Evolutionary conservation across 92 coral and sea anemone species (phyloP).

Genomic region (Palythoa caribaeorum): DNA sequence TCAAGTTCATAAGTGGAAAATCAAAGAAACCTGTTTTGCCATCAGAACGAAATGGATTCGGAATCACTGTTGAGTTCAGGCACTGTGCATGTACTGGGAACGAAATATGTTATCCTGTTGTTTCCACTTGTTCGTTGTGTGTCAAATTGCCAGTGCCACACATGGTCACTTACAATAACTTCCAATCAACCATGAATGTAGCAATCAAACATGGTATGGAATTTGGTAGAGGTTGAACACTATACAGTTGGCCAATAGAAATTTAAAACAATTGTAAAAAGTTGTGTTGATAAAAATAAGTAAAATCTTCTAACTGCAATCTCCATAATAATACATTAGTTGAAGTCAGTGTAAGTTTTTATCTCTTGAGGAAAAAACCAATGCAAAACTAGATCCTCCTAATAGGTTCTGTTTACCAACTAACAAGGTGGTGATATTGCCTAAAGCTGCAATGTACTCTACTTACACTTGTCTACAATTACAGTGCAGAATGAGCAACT

Average conservation of each 20-base stretch:
- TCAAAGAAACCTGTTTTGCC: conserved; percentile 45
- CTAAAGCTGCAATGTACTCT: not conserved
- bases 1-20: conserved; percentile 48
- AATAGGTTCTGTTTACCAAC: not conserved
- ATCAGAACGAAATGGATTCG: conserved; percentile 55
- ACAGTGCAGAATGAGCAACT: conserved; percentile 3
- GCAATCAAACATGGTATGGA: conserved; percentile 36
- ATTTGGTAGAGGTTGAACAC: conserved; percentile 24
- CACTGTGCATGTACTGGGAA: conserved; percentile 50
- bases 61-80: conserved; percentile 49
- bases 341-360: not conserved
- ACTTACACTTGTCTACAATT: not conserved
- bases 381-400: not conserved
- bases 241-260: not conserved
- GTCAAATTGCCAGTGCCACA: conserved; percentile 53
- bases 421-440: not conserved
- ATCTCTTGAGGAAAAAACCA: not conserved
- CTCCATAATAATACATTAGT: not conserved
- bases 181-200: conserved; percentile 45
- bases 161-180: conserved; percentile 42
- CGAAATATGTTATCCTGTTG: conserved; percentile 50
- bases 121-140: conserved; percentile 54
- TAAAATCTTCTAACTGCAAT: not conserved
- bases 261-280: not conserved
- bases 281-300: not conserved